phyloP scores from a whole-genome alignment of 23 tunicate genomes.

The Ciona savignyi region DNA sequence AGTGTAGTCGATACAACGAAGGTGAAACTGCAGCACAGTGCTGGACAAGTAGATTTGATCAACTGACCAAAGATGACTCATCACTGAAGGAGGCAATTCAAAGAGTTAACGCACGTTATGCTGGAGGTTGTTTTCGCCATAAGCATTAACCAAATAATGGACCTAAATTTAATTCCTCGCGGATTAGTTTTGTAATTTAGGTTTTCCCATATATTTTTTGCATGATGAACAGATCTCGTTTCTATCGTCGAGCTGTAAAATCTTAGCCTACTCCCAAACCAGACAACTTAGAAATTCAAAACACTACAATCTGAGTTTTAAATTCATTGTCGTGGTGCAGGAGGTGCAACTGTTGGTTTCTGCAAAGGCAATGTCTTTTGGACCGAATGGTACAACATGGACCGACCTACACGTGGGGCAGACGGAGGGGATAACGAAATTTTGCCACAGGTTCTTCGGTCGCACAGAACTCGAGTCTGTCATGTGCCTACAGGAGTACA shows the following conservation, averaged over 20 bases:
- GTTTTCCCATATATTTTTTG: too few relatives aligned
- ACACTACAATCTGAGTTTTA: too few relatives aligned
- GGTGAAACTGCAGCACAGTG: conserved; percentile 12
- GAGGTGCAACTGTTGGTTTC: conserved; percentile 17
- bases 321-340: conserved; percentile 4
- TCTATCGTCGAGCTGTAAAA: too few relatives aligned
- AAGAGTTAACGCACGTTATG: conserved; percentile 25
- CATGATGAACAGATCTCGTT: too few relatives aligned
- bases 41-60: conserved; percentile 21
- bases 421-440: conserved; percentile 31
- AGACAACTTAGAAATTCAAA: too few relatives aligned
- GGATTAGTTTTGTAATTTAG: too few relatives aligned
- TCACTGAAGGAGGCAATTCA: conserved; percentile 16
- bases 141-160: too few relatives aligned
- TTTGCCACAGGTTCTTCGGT: background rate
- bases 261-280: too few relatives aligned
- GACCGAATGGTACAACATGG: conserved; percentile 46
- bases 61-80: conserved; percentile 16
- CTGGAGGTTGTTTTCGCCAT: too few relatives aligned
- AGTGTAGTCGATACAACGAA: conserved; percentile 23
- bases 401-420: conserved; percentile 8
- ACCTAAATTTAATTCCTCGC: too few relatives aligned
- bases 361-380: conserved; percentile 17
- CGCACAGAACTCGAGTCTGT: conserved; percentile 16
- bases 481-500: conserved; percentile 27